Evolutionary conservation across 2,113 vertebrate species (phyloP).

Genomic region (Mormyrus iriodes): DNA sequence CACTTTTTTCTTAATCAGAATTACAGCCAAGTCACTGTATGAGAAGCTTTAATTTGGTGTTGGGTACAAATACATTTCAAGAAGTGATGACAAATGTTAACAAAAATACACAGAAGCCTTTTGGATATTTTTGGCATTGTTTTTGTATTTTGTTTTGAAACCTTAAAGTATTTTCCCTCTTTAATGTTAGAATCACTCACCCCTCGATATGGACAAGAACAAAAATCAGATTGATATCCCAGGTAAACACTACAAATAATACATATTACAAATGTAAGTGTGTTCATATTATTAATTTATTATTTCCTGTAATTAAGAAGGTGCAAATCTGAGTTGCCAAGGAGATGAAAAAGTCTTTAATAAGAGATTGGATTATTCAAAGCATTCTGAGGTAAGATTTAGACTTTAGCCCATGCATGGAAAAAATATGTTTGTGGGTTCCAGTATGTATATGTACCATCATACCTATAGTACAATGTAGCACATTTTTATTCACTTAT

Average conservation of each 20-base stretch:
- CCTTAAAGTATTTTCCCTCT: not conserved
- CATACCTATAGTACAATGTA: not conserved
- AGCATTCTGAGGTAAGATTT: constrained; percentile 33
- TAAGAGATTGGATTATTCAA: constrained; percentile 25
- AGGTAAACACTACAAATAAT: constrained; percentile 8
- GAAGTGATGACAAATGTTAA: not conserved
- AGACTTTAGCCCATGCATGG: not conserved
- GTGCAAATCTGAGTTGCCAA: constrained; percentile 32
- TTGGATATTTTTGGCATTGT: not conserved
- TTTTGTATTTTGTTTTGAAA: not conserved
- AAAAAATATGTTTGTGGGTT: too few species aligned
- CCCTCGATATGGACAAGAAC: not conserved
- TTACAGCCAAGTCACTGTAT: not conserved
- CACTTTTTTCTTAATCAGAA: not conserved
- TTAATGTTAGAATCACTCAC: constrained; percentile 5
- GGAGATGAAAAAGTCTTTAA: constrained; percentile 34
- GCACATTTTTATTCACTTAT: not conserved
- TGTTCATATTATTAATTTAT: not conserved
- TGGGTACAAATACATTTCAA: not conserved
- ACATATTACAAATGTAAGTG: not conserved
- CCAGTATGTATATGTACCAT: too few species aligned
- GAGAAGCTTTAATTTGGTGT: not conserved
- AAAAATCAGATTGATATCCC: not conserved
- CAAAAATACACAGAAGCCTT: not conserved
- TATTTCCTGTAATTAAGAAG: constrained; percentile 28